Evolutionary conservation across 2,888 invertebrate species (phyloP).

Genomic region (Dasysyrphus tricinctus): DNA sequence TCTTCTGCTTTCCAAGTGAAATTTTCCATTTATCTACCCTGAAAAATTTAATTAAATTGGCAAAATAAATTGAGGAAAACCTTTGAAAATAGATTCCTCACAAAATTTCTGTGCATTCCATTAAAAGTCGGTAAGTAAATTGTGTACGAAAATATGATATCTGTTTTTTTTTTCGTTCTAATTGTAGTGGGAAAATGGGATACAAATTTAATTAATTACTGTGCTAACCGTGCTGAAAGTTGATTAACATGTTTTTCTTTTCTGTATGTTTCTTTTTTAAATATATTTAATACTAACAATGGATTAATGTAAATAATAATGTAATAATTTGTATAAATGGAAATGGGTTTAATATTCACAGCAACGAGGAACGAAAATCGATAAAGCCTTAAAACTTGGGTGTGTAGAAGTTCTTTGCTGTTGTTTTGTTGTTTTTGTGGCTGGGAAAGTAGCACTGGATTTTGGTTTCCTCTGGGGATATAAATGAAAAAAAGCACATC

Average conservation of each 20-base stretch:
- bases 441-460: conserved; percentile 4
- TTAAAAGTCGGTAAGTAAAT: conserved; percentile 65
- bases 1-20: conserved; percentile 67
- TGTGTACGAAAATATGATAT: conserved; percentile 1
- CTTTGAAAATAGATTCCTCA: conserved; percentile 5
- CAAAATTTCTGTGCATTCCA: conserved; percentile 49
- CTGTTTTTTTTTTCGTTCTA: neutral
- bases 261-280: conserved; percentile 20
- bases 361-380: conserved; percentile 45
- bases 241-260: conserved; percentile 60
- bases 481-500: neutral
- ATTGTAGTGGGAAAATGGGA: conserved; percentile 36
- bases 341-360: conserved; percentile 20
- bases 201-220: conserved; percentile 28
- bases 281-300: conserved; percentile 45
- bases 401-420: conserved; percentile 12
- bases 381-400: conserved; percentile 44
- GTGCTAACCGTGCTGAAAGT: conserved; percentile 59
- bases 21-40: conserved; percentile 41
- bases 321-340: neutral
- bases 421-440: conserved; percentile 38
- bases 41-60: conserved; percentile 21
- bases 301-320: conserved; percentile 35
- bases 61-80: conserved; percentile 18
- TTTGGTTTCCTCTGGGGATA: neutral